phyloP scores from a whole-genome alignment of 1,140 invertebrate genomes.

The Bilobella aurantiaca region DNA sequence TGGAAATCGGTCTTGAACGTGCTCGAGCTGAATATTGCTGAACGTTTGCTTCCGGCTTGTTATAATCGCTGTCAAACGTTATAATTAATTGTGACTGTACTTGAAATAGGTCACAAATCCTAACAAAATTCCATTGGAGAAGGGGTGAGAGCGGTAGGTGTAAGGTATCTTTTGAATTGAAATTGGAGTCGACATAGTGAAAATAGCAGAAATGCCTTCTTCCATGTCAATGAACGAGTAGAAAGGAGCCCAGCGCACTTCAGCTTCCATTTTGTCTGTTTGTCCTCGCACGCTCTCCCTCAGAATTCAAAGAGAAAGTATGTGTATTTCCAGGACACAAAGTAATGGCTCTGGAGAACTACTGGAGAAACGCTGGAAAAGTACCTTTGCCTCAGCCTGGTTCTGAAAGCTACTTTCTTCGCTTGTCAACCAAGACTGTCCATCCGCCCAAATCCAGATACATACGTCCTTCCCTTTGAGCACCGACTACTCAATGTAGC shows the following conservation, averaged over 20 bases:
- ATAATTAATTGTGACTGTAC: too few relatives aligned
- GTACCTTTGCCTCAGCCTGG: not conserved
- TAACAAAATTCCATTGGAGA: too few relatives aligned
- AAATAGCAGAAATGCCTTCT: not conserved
- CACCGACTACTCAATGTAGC: conserved; percentile 2
- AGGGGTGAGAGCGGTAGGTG: not conserved
- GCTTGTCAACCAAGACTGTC: conserved; percentile 1
- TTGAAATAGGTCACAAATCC: too few relatives aligned
- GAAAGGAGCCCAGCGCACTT: not conserved
- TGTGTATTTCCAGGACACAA: not conserved
- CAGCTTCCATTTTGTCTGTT: conserved; percentile 1
- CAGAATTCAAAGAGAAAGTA: not conserved
- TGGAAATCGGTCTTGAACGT: too few relatives aligned
- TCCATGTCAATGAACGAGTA: not conserved
- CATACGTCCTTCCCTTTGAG: not conserved
- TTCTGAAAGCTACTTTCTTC: conserved; percentile 5
- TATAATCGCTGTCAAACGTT: too few relatives aligned
- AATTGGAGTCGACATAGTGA: not conserved
- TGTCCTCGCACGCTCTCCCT: not conserved
- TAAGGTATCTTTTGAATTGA: not conserved
- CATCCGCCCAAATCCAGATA: not conserved
- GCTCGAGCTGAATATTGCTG: too few relatives aligned
- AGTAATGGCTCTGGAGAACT: not conserved
- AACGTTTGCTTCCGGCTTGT: too few relatives aligned
- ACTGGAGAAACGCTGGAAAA: not conserved